These are phyloP conservation scores for Halotydeus destructor DNA, from an alignment of 1,140 invertebrate species.

Conservation along the genomic window DNA sequence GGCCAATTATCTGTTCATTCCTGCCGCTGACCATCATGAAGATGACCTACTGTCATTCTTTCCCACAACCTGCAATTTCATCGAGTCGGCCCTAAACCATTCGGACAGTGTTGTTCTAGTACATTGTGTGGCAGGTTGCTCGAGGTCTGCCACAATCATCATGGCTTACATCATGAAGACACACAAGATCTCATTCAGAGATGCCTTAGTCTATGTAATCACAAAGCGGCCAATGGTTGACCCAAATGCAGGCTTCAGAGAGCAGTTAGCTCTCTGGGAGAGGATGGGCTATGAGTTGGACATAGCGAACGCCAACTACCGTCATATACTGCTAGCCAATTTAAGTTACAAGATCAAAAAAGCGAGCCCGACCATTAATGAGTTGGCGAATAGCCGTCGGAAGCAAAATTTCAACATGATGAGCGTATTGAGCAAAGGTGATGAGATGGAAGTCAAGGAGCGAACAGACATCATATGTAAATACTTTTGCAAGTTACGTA, in stretches of 20 bases:
- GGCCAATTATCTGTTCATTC: not conserved
- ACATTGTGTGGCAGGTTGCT: constrained; percentile 52
- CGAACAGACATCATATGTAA: no score
- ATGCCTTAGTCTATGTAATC: constrained; percentile 36
- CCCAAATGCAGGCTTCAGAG: constrained; percentile 56
- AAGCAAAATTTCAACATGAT: not conserved
- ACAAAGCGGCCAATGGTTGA: constrained; percentile 28
- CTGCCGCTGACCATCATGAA: not conserved
- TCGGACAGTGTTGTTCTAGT: constrained; percentile 15
- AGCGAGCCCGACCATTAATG: not conserved
- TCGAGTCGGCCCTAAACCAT: constrained; percentile 12
- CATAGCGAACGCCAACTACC: constrained; percentile 2
- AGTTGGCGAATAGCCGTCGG: not conserved
- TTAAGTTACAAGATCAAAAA: not conserved
- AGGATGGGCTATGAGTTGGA: constrained; percentile 5
- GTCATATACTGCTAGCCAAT: not conserved
- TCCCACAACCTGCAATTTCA: constrained; percentile 11
- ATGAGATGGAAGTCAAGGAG: not conserved
- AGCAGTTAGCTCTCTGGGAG: constrained; percentile 31
- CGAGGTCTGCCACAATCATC: constrained; percentile 54
- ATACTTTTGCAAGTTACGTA: no score
- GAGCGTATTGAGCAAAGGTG: not conserved
- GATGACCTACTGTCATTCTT: constrained; percentile 4
- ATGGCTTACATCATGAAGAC: constrained; percentile 67
- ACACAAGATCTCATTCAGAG: constrained; percentile 44